Percentiles rank a stretch among this genome's conserved stretches.
Conservation (phyloP, 2,888 invertebrate species). For the Calameuta pallipes region DNA sequence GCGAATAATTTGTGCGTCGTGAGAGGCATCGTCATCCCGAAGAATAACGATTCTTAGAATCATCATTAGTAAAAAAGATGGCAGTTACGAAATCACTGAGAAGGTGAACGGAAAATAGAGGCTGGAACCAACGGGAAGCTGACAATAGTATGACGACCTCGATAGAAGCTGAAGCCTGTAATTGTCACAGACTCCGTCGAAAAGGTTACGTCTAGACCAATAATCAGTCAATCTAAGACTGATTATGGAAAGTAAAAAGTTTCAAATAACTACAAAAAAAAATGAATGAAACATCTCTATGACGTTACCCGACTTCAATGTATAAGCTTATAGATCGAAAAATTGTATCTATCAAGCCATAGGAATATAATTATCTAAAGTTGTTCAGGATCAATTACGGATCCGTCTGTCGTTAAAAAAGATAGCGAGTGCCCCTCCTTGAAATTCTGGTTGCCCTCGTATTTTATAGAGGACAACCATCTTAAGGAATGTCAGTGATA, state of each 20-base stretch:
- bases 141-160: neutral
- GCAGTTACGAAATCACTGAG: neutral
- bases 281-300: too few relatives aligned
- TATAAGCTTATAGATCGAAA: neutral
- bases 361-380: neutral
- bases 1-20: neutral
- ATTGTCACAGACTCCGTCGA: neutral
- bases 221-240: neutral
- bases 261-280: too few relatives aligned
- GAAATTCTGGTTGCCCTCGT: neutral
- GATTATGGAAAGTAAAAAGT: neutral
- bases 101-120: neutral
- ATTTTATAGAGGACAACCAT: neutral
- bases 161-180: neutral
- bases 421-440: neutral
- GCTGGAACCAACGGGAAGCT: neutral
- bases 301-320: too few relatives aligned
- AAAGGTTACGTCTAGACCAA: neutral
- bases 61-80: neutral
- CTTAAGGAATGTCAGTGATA: neutral
- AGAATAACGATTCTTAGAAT: neutral
- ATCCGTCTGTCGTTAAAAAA: neutral
- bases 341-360: neutral
- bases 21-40: neutral
- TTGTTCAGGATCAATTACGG: neutral